Percentiles rank a stretch among this genome's conserved stretches.
Conservation (phyloP, 2,113 vertebrate species). For the Catharus minimus region DNA sequence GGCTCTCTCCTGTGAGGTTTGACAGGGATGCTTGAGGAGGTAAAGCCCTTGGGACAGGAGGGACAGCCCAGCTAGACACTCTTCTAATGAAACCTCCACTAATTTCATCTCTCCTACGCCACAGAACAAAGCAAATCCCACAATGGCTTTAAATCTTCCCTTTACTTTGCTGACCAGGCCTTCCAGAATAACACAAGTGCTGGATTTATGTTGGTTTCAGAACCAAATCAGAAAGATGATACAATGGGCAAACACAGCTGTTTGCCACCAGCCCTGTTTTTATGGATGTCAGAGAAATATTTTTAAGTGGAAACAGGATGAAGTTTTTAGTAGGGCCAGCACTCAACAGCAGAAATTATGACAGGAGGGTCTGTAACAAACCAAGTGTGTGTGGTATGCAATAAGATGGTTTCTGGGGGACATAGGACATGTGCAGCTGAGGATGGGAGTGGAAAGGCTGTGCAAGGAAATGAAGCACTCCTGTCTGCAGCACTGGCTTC, state of each 20-base stretch:
- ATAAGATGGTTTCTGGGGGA: background rate
- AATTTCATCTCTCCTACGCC: background rate
- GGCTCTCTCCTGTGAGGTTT: background rate
- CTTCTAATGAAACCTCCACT: background rate
- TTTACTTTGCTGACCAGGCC: background rate
- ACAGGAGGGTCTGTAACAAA: background rate
- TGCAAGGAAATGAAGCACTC: background rate
- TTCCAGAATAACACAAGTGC: background rate
- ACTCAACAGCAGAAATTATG: background rate
- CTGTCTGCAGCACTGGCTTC: background rate
- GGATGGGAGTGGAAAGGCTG: background rate
- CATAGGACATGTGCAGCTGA: accelerated
- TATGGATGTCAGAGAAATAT: background rate
- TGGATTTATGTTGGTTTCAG: background rate
- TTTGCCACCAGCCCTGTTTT: background rate
- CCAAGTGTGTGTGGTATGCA: background rate
- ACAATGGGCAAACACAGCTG: background rate
- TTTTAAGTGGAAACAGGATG: background rate
- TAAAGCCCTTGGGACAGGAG: background rate
- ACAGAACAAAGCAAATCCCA: background rate
- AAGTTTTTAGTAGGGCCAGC: background rate
- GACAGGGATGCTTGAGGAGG: background rate
- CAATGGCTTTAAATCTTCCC: background rate
- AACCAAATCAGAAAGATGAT: background rate
- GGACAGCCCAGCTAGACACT: background rate